phyloP scores from a whole-genome alignment of 1,140 invertebrate species.

The Drosophila tropicalis region DNA sequence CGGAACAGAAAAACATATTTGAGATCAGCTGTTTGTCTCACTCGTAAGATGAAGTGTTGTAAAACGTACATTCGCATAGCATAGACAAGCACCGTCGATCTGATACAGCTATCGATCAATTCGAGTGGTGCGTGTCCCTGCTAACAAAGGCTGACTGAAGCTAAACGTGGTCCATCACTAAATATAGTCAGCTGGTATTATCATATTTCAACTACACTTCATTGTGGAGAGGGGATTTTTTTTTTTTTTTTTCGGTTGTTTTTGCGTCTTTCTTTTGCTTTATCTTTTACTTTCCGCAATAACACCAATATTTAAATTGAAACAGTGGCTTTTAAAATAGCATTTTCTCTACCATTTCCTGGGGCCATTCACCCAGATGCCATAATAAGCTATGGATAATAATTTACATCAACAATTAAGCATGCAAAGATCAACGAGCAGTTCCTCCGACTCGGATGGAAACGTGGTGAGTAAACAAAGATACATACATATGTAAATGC shows the following conservation, averaged over 20 bases:
- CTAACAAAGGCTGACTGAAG: background rate
- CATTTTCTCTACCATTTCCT: background rate
- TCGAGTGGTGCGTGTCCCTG: background rate
- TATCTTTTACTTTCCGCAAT: background rate
- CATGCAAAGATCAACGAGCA: background rate
- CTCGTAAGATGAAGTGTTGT: background rate
- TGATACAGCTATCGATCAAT: background rate
- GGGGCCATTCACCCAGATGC: background rate
- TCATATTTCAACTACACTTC: background rate
- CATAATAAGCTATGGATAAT: background rate
- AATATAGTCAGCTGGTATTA: background rate
- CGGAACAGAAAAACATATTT: background rate
- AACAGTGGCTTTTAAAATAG: too few species aligned
- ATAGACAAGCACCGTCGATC: background rate
- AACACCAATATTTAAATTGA: too few species aligned
- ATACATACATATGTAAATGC: background rate
- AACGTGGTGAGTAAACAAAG: background rate
- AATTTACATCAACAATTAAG: background rate
- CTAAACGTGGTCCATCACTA: background rate
- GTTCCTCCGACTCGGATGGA: background rate
- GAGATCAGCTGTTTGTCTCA: background rate
- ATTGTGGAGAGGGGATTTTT: background rate
- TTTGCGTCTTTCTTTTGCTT: background rate
- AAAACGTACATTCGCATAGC: background rate
- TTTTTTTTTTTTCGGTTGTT: background rate